These are phyloP conservation scores for Cephus runcator DNA, from an alignment of 2,888 invertebrate genomes.

Conservation along the genomic window DNA sequence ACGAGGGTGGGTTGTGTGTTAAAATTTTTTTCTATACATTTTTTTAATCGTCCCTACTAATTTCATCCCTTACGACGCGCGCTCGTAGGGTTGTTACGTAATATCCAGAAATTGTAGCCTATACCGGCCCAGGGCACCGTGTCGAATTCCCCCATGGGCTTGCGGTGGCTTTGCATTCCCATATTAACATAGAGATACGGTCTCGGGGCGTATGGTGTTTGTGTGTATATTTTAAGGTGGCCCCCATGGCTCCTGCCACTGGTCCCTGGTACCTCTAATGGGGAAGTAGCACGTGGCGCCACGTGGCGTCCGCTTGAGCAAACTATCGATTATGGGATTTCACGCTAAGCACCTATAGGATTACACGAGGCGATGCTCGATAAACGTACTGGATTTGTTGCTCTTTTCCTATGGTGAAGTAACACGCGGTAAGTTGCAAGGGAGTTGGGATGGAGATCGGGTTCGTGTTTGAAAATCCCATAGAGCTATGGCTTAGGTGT, in stretches of 20 bases:
- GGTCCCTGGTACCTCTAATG: constrained; percentile 44
- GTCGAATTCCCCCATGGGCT: constrained; percentile 55
- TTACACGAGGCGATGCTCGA: constrained; percentile 57
- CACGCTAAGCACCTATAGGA: constrained; percentile 65
- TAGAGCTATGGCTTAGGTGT: not conserved
- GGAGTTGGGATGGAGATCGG: not conserved
- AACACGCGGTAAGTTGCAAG: not conserved
- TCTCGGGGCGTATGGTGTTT: constrained; percentile 37
- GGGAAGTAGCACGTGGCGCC: constrained; percentile 60
- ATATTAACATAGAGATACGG: constrained; percentile 62
- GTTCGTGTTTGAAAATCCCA: not conserved
- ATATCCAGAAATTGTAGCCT: not conserved
- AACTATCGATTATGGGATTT: constrained; percentile 67
- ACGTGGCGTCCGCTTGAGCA: constrained; percentile 64
- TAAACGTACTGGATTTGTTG: constrained; percentile 63
- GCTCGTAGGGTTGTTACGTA: not conserved
- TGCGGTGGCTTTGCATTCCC: constrained; percentile 24
- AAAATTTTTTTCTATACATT: not conserved
- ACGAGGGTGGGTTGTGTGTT: not conserved
- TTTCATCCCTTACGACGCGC: not conserved
- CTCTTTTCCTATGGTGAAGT: constrained; percentile 46
- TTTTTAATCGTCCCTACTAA: not conserved
- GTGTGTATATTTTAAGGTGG: constrained; percentile 41
- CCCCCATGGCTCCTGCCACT: constrained; percentile 21
- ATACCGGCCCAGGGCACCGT: constrained; percentile 18